Evolutionary conservation across 2,888 invertebrate species (phyloP).

Genomic region (Ennomos erosarius): DNA sequence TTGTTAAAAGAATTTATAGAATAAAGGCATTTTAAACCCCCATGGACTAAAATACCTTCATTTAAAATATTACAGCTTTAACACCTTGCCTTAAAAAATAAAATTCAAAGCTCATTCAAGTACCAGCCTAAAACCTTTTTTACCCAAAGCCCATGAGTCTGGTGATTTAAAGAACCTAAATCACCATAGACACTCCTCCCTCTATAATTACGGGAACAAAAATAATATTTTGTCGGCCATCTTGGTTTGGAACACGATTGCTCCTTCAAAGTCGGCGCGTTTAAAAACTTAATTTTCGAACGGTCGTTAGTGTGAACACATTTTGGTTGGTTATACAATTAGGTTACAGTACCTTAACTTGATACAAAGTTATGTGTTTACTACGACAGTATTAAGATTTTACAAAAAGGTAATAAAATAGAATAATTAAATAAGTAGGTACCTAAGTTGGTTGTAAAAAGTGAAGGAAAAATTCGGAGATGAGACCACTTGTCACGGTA

Average conservation of each 20-base stretch:
- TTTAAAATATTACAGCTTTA: no score
- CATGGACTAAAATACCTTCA: no score
- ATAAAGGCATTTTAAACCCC: no score
- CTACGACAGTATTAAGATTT: no score
- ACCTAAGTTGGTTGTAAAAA: no score
- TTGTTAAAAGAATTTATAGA: no score
- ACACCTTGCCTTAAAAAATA: no score
- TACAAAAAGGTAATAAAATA: no score
- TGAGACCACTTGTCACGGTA: no score
- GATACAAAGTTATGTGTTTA: no score
- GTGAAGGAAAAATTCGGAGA: no score
- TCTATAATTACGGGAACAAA: slow-evolving; percentile 54
- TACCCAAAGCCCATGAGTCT: slow-evolving; percentile 25
- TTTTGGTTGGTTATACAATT: not conserved
- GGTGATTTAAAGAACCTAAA: slow-evolving; percentile 37
- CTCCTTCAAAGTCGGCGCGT: slow-evolving; percentile 34
- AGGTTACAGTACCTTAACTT: slow-evolving; percentile 8
- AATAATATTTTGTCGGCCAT: slow-evolving; percentile 54
- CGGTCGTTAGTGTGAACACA: slow-evolving; percentile 29
- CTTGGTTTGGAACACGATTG: slow-evolving; percentile 45
- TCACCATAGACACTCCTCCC: slow-evolving; percentile 46
- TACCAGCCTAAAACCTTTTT: slow-evolving; percentile 2
- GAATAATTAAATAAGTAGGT: not conserved
- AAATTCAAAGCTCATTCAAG: no score
- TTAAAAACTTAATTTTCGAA: slow-evolving; percentile 41